Percentiles rank a stretch among this genome's conserved stretches.
Evolutionary conservation across 2,888 invertebrate genomes (phyloP).

Genomic region (Electrophaes corylata): DNA sequence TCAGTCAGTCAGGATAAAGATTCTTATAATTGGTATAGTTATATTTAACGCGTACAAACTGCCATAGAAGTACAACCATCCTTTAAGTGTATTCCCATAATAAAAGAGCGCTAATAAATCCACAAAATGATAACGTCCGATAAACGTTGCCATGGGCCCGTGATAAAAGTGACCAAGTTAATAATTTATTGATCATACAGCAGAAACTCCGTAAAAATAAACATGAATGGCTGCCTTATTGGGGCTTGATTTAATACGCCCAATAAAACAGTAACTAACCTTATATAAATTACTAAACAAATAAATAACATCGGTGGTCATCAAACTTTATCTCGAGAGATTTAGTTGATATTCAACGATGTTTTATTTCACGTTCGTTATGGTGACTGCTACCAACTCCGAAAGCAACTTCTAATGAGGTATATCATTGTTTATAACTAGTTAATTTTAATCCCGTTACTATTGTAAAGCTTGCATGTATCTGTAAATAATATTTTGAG

Average conservation of each 20-base stretch:
- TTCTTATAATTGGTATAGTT: no score
- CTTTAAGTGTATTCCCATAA: conserved; percentile 24
- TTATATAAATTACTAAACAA: conserved; percentile 84
- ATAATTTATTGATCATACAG: conserved; percentile 82
- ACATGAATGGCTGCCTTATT: conserved; percentile 84
- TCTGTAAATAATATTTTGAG: no score
- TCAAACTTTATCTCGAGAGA: conserved; percentile 71
- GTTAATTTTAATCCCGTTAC: conserved; percentile 1
- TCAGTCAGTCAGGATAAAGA: no score
- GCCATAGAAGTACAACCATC: background rate
- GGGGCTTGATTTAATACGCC: conserved; percentile 82
- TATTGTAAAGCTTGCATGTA: background rate
- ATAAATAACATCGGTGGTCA: conserved; percentile 81
- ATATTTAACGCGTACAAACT: background rate
- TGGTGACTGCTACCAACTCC: conserved; percentile 31
- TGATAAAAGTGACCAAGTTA: conserved; percentile 83
- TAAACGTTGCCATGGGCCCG: conserved; percentile 73
- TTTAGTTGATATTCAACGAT: conserved; percentile 58
- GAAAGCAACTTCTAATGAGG: conserved; percentile 17
- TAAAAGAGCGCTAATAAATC: conserved; percentile 42
- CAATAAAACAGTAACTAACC: conserved; percentile 84
- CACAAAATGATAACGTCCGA: conserved; percentile 63
- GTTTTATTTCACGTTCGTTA: conserved; percentile 43
- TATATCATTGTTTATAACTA: conserved; percentile 17
- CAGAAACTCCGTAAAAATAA: conserved; percentile 84